phyloP scores from a whole-genome alignment of 53 echinoderm and acorn worm genomes.

The Patiria pectinifera region DNA sequence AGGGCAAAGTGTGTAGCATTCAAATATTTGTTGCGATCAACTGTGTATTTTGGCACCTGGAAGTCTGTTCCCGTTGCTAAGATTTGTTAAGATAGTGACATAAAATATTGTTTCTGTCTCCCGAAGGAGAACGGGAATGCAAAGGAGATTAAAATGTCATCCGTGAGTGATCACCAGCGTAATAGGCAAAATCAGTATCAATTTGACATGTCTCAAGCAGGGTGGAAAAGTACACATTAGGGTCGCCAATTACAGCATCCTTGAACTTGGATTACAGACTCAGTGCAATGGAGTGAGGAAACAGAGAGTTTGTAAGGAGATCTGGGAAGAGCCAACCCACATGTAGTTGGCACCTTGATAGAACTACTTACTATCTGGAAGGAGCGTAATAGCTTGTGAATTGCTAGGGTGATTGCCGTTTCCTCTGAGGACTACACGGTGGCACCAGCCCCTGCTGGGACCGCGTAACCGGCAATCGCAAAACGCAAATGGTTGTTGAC shows the following conservation, averaged over 20 bases:
- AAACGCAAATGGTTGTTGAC: conserved; percentile 53
- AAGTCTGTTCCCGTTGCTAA: background rate
- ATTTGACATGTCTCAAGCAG: conserved; percentile 8
- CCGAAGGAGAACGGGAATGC: conserved; percentile 42
- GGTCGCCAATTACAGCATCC: conserved; percentile 15
- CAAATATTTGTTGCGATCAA: background rate
- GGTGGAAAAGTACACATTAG: conserved; percentile 34
- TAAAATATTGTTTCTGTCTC: background rate
- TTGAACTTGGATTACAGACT: conserved; percentile 20
- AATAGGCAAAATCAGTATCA: background rate
- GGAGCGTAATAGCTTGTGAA: background rate
- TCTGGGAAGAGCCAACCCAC: background rate
- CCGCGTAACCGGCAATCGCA: background rate
- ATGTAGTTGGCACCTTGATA: background rate
- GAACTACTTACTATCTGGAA: background rate
- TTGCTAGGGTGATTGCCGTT: conserved; percentile 3
- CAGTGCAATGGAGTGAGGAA: background rate
- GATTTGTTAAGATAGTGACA: background rate
- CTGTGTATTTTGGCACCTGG: background rate
- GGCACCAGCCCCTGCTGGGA: conserved; percentile 46
- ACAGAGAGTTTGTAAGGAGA: background rate
- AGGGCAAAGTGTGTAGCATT: too few species aligned
- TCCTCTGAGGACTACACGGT: conserved; percentile 14
- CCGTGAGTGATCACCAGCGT: conserved; percentile 26
- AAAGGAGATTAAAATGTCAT: conserved; percentile 41